Base-by-base conservation (phyloP, 2,888 invertebrate genomes). In the Congeria kusceri region DNA sequence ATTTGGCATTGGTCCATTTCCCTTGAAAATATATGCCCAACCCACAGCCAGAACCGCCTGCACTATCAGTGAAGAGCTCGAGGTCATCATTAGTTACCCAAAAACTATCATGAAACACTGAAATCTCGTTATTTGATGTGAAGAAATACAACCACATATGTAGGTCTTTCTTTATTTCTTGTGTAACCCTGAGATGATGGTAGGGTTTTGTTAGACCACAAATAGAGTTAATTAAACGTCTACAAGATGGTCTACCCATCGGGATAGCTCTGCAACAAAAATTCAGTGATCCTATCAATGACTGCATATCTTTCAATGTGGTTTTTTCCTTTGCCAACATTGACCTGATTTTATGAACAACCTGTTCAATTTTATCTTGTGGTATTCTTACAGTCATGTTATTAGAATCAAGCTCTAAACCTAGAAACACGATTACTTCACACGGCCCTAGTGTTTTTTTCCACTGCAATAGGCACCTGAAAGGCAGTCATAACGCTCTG, bases 71-170 rank as follows among this genome's bases (percentile, higher is more conserved):
- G n/a, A n/a, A n/a, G n/a, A n/a, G n/a, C n/a, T n/a, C n/a, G n/a
- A n/a, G n/a, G n/a, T n/a, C n/a, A n/a, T n/a, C n/a, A n/a, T n/a
- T n/a, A n/a, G n/a, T n/a, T n/a, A n/a, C n/a, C n/a, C n/a, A n/a
- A n/a, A n/a, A n/a, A n/a, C n/a, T n/a, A n/a, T n/a, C n/a, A n/a
- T n/a, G n/a, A n/a, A n/a, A n/a, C n/a, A n/a, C n/a, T n/a, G n/a
- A n/a, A n/a, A n/a, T n/a, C n/a, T n/a, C n/a, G n/a, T n/a, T n/a
- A n/a, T 46, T 11, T 18, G 56, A 0, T 13, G 62, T 13, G 13
- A 80, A 66, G 27, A 80, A 76, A 5, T 28, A 29, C 47, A 72
- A 20, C 80, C 80, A 80, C 69, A 73, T 64, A n/a, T 0, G 2
- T 39, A 80, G 15, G 20, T 77, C 77, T 13, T 5, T 2, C 23